phyloP scores from a whole-genome alignment of 2,113 vertebrate species.

The Paralichthys olivaceus region DNA sequence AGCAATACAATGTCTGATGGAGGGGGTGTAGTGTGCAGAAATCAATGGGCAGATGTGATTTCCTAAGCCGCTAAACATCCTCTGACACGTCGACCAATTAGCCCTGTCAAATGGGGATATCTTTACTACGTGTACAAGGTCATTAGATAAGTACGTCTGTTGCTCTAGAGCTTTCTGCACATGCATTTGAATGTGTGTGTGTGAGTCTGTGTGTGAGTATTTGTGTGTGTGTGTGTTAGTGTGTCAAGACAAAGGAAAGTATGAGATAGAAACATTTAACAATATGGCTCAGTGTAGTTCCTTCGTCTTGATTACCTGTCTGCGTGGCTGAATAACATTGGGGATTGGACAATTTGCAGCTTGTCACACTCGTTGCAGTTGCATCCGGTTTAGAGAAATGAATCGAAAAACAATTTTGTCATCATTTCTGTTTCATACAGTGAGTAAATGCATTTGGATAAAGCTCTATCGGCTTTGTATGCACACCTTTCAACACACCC shows the following conservation, averaged over 20 bases:
- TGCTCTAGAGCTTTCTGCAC: constrained; percentile 8
- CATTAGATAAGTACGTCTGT: constrained; percentile 66
- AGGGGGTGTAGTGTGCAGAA: constrained; percentile 51
- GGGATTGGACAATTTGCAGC: constrained; percentile 57
- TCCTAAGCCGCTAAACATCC: constrained; percentile 79
- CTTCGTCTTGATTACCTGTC: constrained; percentile 59
- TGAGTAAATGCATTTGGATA: constrained; percentile 9
- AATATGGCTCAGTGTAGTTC: constrained; percentile 21
- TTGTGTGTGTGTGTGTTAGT: constrained; percentile 9
- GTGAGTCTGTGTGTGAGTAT: constrained; percentile 3
- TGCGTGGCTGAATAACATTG: constrained; percentile 57
- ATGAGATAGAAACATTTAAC: constrained; percentile 38
- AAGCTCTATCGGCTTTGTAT: neutral
- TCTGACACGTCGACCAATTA: constrained; percentile 76
- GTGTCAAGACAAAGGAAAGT: constrained; percentile 28
- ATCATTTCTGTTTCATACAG: constrained; percentile 42
- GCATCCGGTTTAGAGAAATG: constrained; percentile 32
- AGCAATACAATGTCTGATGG: constrained; percentile 72
- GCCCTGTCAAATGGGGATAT: constrained; percentile 75
- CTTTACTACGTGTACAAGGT: constrained; percentile 71
- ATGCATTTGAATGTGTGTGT: neutral
- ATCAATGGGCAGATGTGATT: constrained; percentile 80
- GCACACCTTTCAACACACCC: neutral
- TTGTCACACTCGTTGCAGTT: constrained; percentile 53
- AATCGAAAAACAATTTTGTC: constrained; percentile 47